Percentiles rank a stretch among this genome's conserved stretches.
Evolutionary conservation across 2,113 vertebrate species (phyloP).

Genomic region (Neopipo cinnamomea): DNA sequence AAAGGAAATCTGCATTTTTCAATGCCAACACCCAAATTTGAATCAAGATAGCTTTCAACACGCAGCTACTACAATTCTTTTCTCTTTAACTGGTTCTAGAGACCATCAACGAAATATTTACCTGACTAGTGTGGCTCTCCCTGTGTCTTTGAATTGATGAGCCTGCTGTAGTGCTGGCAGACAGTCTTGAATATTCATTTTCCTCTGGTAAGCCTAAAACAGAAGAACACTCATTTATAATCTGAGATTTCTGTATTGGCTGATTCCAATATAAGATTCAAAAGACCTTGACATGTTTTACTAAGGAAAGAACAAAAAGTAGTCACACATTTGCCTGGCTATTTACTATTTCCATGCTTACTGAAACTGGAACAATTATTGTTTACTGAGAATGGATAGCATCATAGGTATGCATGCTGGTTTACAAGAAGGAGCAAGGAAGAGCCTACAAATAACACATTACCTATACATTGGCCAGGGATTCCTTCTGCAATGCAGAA

Average conservation of each 20-base stretch:
- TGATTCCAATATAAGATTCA: not conserved
- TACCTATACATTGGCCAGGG: not conserved
- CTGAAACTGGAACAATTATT: not conserved
- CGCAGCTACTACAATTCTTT: not conserved
- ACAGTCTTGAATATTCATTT: conserved; percentile 81
- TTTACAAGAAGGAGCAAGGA: not conserved
- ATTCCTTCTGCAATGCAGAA: not conserved
- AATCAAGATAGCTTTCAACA: not conserved
- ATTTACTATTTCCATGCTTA: not conserved
- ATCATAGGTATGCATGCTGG: not conserved
- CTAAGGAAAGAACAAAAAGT: not conserved
- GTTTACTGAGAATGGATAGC: not conserved
- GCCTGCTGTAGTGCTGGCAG: conserved; percentile 65
- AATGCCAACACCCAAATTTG: not conserved
- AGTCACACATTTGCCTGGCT: not conserved
- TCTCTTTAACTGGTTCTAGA: not conserved
- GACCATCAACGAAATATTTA: conserved; percentile 42
- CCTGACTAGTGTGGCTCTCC: conserved; percentile 90
- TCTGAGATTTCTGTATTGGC: not conserved
- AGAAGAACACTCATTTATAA: conserved; percentile 14
- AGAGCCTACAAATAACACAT: not conserved
- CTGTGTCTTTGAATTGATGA: conserved; percentile 82
- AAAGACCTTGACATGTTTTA: not conserved
- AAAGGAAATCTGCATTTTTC: not conserved
- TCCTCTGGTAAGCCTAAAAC: conserved; percentile 82